Evolutionary conservation across 2,888 invertebrate genomes (phyloP).

Genomic region (Agrilus cyanescens): DNA sequence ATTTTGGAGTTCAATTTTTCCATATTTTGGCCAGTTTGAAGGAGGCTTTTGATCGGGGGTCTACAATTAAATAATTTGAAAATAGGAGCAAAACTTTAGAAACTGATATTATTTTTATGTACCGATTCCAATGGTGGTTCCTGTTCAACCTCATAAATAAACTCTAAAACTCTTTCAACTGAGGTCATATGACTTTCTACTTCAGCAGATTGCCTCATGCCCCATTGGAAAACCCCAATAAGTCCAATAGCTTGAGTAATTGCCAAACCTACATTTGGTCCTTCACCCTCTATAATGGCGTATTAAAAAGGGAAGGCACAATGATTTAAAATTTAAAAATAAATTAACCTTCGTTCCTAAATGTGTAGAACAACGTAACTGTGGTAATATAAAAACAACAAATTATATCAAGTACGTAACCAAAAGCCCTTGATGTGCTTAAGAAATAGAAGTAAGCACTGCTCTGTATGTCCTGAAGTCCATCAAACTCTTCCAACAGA

Average conservation of each 20-base stretch:
- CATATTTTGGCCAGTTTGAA: conserved; percentile 49
- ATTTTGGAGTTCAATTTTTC: conserved; percentile 46
- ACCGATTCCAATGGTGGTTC: conserved; percentile 32
- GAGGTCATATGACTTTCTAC: conserved; percentile 49
- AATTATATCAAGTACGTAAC: conserved; percentile 58
- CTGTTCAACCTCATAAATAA: conserved; percentile 38
- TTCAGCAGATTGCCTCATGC: conserved; percentile 57
- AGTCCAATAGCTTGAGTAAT: conserved; percentile 42
- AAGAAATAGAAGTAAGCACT: conserved; percentile 64
- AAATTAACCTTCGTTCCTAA: neutral
- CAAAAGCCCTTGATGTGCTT: conserved; percentile 52
- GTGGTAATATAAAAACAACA: conserved; percentile 53
- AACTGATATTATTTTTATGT: conserved; percentile 5
- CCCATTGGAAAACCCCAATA: conserved; percentile 47
- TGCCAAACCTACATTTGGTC: conserved; percentile 41
- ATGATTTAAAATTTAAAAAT: neutral
- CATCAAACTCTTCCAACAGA: conserved; percentile 46
- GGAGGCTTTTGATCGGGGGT: conserved; percentile 38
- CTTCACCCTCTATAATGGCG: conserved; percentile 22
- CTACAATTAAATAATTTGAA: conserved; percentile 12
- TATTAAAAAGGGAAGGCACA: conserved; percentile 1
- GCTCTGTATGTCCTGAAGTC: conserved; percentile 49
- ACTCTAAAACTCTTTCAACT: conserved; percentile 56
- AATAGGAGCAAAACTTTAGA: neutral
- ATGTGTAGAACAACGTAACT: conserved; percentile 49